Evolutionary conservation across 1,140 invertebrate genomes (phyloP), one percentile per base, ranked within the genome.

Genomic region (Sinella curviseta): DNA sequence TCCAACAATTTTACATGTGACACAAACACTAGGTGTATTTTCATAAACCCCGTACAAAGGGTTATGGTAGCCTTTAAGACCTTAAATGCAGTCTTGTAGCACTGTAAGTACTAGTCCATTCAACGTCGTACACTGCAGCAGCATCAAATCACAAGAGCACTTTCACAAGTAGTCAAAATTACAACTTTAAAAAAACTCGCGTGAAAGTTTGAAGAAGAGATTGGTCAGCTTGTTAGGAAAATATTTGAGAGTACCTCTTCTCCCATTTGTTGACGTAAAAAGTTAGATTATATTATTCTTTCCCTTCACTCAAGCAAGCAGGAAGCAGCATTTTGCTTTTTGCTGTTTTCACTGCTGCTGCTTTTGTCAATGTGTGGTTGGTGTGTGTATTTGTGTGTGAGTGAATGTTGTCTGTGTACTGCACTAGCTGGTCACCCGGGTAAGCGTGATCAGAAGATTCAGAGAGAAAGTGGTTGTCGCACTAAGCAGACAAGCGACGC

Each of bases 401-500:
- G 57, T 60, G 24, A 3, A 60, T 26, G 3, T 14, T 17, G 57
- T 60, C 57, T 65, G 24, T 70, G 65, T 70, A 33, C 31, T 70
- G 55, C 55, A 70, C 65, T 33, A 70, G 65, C 31, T 70, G 65
- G 65, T 70, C 65, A 70, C 65, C 65, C 65, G 65, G 65, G 65
- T 70, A 24, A 70, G 24, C 65, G 65, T 70, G 65, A 70, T 70
- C 65, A 70, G 31, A 30, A 33, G n/a, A 31, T 30, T 33, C 8
- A 33, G 31, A 70, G 65, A 70, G 65, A 70, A 70, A 70, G 65
- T 70, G 31, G 65, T 70, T 70, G 65, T 70, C 65, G 65, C 65
- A 70, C 65, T 70, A 24, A 24, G 65, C 31, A 70, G 31, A 70
- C 65, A 30, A 70, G 65, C 26, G 26, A 70, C 8, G 26, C n/a